These are phyloP conservation scores for Rapana venosa DNA, from an alignment of 2,888 invertebrate genomes.

Conservation along the genomic window DNA sequence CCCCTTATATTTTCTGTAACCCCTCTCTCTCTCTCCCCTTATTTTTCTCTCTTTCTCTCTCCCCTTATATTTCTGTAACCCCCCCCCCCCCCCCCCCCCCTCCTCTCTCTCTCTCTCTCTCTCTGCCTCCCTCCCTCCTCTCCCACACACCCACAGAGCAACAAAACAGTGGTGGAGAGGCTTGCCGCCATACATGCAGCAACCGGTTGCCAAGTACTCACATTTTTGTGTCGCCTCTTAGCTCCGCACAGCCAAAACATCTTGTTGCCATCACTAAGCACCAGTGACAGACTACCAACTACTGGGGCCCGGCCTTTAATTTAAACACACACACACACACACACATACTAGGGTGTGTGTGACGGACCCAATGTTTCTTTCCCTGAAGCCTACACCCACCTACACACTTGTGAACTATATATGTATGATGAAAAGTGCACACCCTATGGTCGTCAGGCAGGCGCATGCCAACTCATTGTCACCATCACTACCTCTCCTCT, in stretches of 20 bases:
- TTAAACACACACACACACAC: neutral
- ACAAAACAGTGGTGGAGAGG: neutral
- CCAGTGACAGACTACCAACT: neutral
- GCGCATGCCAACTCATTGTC: neutral
- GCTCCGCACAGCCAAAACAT: conserved; percentile 32
- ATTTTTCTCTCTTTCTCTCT: neutral
- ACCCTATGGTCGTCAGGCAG: no score
- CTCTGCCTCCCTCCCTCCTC: neutral
- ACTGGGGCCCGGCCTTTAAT: neutral
- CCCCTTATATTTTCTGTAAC: no score
- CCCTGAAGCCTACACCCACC: no score
- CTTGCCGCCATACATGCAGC: neutral
- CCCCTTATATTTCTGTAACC: neutral
- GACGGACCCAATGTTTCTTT: no score
- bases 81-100: neutral
- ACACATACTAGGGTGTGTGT: neutral
- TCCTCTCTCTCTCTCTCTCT: neutral
- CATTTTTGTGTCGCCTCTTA: neutral
- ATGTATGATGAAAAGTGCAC: no score
- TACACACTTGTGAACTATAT: no score
- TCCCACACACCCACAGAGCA: neutral
- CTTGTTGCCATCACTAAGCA: neutral
- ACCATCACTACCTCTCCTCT: neutral
- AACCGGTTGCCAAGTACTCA: neutral
- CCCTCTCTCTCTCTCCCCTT: neutral